A percentile compares a stretch with the other conserved stretches of the same genome.
Evolutionary conservation across 1,140 invertebrate genomes (phyloP).

Genomic region (Matsumurasca onukii): DNA sequence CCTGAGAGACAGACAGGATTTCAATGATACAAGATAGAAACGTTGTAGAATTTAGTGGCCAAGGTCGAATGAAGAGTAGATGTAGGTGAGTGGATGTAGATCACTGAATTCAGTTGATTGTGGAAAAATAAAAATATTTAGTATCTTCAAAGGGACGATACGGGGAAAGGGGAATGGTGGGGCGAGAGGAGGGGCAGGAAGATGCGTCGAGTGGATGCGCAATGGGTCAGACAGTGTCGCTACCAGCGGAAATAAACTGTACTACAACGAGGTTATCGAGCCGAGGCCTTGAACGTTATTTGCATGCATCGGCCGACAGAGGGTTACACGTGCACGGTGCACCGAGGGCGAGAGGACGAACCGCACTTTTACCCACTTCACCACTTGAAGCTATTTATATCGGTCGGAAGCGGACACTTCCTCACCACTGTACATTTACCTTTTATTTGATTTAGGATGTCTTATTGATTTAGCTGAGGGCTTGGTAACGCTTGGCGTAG

Average conservation of each 20-base stretch:
- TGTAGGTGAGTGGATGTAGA: neutral
- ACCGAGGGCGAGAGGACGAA: neutral
- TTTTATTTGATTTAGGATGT: too few relatives aligned
- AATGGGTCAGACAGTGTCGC: conserved; percentile 6
- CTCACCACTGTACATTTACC: too few relatives aligned
- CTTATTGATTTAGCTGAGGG: too few relatives aligned
- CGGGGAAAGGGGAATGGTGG: too few relatives aligned
- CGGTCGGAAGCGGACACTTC: neutral
- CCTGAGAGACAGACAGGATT: too few relatives aligned
- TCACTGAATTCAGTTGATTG: too few relatives aligned
- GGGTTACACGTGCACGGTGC: conserved; percentile 11
- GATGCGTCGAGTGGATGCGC: neutral
- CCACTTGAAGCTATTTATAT: too few relatives aligned
- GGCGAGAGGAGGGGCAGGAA: neutral
- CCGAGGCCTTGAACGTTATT: conserved; percentile 21
- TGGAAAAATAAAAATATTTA: too few relatives aligned
- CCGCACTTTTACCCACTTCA: too few relatives aligned
- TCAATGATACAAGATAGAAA: neutral
- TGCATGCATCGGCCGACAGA: conserved; percentile 20
- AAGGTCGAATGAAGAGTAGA: neutral
- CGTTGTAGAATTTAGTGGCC: neutral
- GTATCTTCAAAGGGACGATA: too few relatives aligned
- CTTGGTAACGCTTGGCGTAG: too few relatives aligned
- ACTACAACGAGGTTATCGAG: conserved; percentile 26
- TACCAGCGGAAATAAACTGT: conserved; percentile 24